Conservation (phyloP, 2,888 invertebrate species). For the Empis livida region DNA sequence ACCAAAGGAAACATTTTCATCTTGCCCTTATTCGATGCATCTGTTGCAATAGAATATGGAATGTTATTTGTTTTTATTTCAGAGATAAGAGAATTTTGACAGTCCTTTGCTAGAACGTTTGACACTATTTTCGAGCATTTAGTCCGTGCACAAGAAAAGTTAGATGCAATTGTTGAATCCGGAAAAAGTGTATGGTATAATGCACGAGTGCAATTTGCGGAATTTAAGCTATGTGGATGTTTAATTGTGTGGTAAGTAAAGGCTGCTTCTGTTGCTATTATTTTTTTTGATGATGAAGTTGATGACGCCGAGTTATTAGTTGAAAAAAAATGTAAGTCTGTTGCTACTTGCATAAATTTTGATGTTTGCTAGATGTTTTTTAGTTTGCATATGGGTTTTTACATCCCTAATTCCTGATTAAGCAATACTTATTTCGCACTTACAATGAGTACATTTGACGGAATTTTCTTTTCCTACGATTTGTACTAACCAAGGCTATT, state of each 20-base stretch:
- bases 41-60: background rate
- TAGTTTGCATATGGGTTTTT: background rate
- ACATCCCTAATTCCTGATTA: background rate
- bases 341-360: background rate
- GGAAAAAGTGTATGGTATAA: background rate
- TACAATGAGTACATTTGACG: background rate
- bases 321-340: background rate
- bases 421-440: background rate
- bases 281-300: background rate
- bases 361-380: background rate
- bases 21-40: background rate
- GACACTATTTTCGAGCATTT: background rate
- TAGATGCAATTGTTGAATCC: background rate
- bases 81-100: background rate
- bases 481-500: background rate
- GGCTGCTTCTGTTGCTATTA: background rate
- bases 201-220: background rate
- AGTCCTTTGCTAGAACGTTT: constrained; percentile 1
- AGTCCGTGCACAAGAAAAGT: background rate
- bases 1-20: background rate
- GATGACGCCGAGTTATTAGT: background rate
- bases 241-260: background rate
- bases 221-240: background rate
- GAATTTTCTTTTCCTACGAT: background rate
- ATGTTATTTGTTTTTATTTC: background rate